Evolutionary conservation across 2,797 vertebrate species (phyloP).

Genomic region (Pogonophryne albipinna): DNA sequence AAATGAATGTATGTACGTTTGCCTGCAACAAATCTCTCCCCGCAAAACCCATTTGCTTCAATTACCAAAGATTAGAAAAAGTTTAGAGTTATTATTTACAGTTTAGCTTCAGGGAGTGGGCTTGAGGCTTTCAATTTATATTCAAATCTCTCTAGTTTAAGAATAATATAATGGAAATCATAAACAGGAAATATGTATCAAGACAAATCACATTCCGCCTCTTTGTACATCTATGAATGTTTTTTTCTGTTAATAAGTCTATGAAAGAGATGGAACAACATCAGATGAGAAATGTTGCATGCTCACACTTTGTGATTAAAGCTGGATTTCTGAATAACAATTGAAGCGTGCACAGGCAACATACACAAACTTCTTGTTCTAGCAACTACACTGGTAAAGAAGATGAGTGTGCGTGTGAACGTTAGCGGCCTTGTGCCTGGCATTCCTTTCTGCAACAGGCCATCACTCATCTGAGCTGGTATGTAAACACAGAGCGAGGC

Average conservation of each 20-base stretch:
- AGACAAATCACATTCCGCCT: constrained; percentile 63
- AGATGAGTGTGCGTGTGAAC: constrained; percentile 41
- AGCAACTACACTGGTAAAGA: constrained; percentile 37
- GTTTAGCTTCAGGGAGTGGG: constrained; percentile 82
- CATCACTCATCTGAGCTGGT: constrained; percentile 75
- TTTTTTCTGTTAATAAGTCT: constrained; percentile 70
- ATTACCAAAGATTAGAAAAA: constrained; percentile 87
- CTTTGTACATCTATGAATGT: constrained; percentile 59
- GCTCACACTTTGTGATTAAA: constrained; percentile 46
- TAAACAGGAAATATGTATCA: constrained; percentile 69
- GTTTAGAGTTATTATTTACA: constrained; percentile 88
- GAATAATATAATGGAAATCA: constrained; percentile 74
- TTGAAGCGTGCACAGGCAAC: background rate
- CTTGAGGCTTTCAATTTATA: constrained; percentile 83
- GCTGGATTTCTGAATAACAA: constrained; percentile 43
- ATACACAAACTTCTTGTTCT: constrained; percentile 36
- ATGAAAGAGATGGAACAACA: constrained; percentile 54
- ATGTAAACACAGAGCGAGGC: constrained; percentile 75
- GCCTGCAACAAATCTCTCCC: constrained; percentile 86
- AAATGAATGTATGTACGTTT: constrained; percentile 92
- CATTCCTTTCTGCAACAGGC: constrained; percentile 74
- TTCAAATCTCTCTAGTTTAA: constrained; percentile 82
- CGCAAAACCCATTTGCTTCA: constrained; percentile 88
- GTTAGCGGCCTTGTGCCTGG: constrained; percentile 59
- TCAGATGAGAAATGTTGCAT: constrained; percentile 53